Percentiles rank a stretch among this genome's conserved stretches.
phyloP scores from a whole-genome alignment of 2,113 vertebrate genomes.

The Falcunculus frontatus region DNA sequence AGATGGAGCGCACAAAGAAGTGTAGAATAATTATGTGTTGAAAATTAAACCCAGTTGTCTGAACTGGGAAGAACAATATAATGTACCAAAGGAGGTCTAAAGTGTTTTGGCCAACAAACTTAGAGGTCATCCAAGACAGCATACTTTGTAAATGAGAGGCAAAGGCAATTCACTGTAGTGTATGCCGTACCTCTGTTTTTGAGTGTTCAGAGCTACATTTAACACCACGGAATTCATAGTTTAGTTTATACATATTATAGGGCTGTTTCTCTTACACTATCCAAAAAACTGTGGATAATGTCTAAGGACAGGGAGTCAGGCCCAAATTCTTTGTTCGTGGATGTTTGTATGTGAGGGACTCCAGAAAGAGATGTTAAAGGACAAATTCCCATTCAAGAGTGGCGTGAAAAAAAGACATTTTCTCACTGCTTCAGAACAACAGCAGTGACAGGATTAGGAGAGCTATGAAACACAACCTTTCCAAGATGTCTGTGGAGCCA shows the following conservation, averaged over 20 bases:
- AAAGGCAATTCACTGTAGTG: not conserved
- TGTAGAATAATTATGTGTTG: slow-evolving; percentile 36
- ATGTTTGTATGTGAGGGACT: not conserved
- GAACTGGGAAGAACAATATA: slow-evolving; percentile 32
- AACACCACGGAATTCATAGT: not conserved
- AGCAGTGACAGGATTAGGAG: not conserved
- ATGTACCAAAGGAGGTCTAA: slow-evolving; percentile 34
- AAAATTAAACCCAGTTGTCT: slow-evolving; percentile 56
- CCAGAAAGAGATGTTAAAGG: not conserved
- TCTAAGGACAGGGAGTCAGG: not conserved
- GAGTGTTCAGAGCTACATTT: not conserved
- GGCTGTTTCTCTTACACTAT: not conserved
- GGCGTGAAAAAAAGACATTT: not conserved
- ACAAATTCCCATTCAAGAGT: not conserved
- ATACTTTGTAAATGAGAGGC: not conserved
- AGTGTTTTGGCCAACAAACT: slow-evolving; percentile 7
- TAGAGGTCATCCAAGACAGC: slow-evolving; percentile 13
- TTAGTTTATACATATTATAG: not conserved
- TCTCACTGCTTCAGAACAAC: not conserved
- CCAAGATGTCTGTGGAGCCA: not conserved
- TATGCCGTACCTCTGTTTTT: not conserved
- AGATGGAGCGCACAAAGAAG: slow-evolving; percentile 25
- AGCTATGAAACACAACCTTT: not conserved
- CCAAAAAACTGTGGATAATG: not conserved
- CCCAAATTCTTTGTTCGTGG: not conserved